Conservation (phyloP, 92 coral and sea anemone genomes). For the Porites lobata region DNA sequence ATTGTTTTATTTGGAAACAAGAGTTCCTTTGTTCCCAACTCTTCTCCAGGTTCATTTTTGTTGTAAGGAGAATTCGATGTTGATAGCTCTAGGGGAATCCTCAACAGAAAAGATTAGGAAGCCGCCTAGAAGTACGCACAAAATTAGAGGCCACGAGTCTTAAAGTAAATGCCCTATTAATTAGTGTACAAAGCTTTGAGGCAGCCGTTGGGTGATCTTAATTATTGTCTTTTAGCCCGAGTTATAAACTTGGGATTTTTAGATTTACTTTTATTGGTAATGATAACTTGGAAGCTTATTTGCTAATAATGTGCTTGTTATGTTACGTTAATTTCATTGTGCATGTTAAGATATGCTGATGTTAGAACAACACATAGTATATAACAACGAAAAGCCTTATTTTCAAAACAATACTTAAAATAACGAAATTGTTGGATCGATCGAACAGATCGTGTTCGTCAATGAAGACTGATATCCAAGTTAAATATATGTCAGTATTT, state of each 20-base stretch:
- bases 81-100: neutral
- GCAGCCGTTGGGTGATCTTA: neutral
- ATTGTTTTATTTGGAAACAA: no score
- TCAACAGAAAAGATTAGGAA: neutral
- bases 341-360: neutral
- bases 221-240: neutral
- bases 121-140: neutral
- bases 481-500: slow-evolving; percentile 35
- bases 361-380: neutral
- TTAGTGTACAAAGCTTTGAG: no score
- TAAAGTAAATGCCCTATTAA: no score
- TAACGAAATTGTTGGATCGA: neutral
- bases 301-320: neutral
- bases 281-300: neutral
- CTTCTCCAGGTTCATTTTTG: neutral
- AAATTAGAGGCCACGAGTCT: no score
- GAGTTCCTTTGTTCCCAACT: neutral
- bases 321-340: neutral
- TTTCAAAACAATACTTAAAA: neutral
- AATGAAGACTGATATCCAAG: slow-evolving; percentile 3
- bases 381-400: neutral
- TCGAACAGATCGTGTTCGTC: neutral
- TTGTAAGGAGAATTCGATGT: slow-evolving; percentile 23
- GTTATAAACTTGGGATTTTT: neutral
- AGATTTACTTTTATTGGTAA: neutral